These are phyloP conservation scores for Charanyca ferruginea DNA, from an alignment of 2,888 invertebrate genomes.

Conservation along the genomic window DNA sequence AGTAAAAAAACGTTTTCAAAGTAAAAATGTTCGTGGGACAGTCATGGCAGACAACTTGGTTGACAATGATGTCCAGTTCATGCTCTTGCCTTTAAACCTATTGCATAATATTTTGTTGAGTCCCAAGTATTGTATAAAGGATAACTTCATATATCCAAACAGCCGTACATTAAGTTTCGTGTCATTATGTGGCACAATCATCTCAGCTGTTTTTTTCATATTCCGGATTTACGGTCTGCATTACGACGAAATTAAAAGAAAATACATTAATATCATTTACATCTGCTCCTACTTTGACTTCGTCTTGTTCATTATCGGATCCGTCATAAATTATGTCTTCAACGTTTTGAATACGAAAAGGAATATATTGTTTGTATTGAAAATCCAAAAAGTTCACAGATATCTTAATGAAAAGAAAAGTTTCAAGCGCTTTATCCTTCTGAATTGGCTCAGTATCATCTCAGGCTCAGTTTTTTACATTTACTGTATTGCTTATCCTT, in stretches of 20 bases:
- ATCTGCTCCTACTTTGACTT: slow-evolving; percentile 27
- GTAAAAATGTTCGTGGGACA: neutral
- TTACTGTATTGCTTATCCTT: neutral
- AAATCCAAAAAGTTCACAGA: slow-evolving; percentile 35
- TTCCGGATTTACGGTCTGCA: slow-evolving; percentile 22
- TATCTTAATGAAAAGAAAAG: slow-evolving; percentile 10
- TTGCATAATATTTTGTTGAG: slow-evolving; percentile 17
- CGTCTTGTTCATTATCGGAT: slow-evolving; percentile 12
- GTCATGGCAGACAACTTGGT: slow-evolving; percentile 1
- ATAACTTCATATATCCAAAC: slow-evolving; percentile 21
- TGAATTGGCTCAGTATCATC: slow-evolving; percentile 33
- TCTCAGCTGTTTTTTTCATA: neutral
- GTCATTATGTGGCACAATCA: slow-evolving; percentile 3
- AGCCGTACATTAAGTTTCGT: slow-evolving; percentile 1
- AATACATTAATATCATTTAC: slow-evolving; percentile 1
- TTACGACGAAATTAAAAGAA: neutral
- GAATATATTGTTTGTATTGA: slow-evolving; percentile 22
- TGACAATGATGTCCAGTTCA: slow-evolving; percentile 31
- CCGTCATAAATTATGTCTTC: slow-evolving; percentile 8
- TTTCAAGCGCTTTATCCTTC: slow-evolving; percentile 15
- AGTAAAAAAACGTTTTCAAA: neutral
- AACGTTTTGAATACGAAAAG: slow-evolving; percentile 22
- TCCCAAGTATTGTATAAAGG: slow-evolving; percentile 32
- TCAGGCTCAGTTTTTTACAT: neutral
- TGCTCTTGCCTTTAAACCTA: slow-evolving; percentile 29